Evolutionary conservation across 2,797 vertebrate genomes (phyloP).

Genomic region (Macropodus opercularis): DNA sequence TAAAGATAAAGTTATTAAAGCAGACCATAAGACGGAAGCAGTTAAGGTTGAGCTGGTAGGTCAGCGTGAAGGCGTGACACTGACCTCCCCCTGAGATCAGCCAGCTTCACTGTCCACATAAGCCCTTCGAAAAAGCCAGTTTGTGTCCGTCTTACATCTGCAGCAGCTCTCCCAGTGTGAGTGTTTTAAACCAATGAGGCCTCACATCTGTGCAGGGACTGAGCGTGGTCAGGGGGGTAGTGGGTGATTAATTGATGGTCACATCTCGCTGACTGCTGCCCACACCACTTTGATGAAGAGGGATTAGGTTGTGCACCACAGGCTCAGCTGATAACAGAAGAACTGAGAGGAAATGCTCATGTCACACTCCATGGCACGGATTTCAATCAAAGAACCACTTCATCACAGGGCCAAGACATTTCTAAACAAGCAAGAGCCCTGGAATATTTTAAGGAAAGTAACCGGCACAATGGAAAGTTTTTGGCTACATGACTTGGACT

Average conservation of each 20-base stretch:
- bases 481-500: conserved; percentile 23
- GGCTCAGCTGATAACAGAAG: conserved; percentile 81
- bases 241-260: conserved; percentile 85
- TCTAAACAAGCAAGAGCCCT: conserved; percentile 54
- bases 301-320: conserved; percentile 83
- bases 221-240: conserved; percentile 71
- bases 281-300: conserved; percentile 86
- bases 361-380: conserved; percentile 76
- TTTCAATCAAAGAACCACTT: conserved; percentile 79
- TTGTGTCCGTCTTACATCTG: conserved; percentile 65
- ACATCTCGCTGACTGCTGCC: conserved; percentile 82
- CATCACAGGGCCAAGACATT: conserved; percentile 69
- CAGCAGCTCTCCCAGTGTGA: conserved; percentile 71
- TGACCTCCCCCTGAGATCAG: conserved; percentile 55
- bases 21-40: conserved; percentile 64
- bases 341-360: conserved; percentile 76
- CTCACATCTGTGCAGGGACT: conserved; percentile 73
- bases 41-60: conserved; percentile 65
- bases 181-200: conserved; percentile 77
- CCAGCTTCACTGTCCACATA: conserved; percentile 61
- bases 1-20: conserved; percentile 60
- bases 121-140: conserved; percentile 69
- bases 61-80: conserved; percentile 70
- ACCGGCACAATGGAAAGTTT: conserved; percentile 13
- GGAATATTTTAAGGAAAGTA: conserved; percentile 32